Conservation (phyloP, 2,113 vertebrate species). For the Mesembrinibis cayennensis region DNA sequence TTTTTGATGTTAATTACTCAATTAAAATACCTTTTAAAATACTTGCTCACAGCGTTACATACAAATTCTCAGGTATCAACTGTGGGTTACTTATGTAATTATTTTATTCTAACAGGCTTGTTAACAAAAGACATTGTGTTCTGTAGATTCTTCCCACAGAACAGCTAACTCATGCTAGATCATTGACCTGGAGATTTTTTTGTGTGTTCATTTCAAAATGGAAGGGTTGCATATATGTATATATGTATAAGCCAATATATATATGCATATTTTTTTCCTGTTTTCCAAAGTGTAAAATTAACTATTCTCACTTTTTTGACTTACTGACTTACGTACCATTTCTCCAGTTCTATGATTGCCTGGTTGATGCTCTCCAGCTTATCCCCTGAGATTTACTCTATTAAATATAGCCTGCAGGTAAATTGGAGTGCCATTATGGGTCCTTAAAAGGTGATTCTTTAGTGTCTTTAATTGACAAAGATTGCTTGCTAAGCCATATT, state of each 20-base stretch:
- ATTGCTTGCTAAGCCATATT: background rate
- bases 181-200: background rate
- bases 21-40: background rate
- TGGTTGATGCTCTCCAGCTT: background rate
- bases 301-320: background rate
- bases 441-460: background rate
- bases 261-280: too few relatives aligned
- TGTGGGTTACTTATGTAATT: fast-evolving
- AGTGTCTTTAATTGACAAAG: background rate
- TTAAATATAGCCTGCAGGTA: background rate
- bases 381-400: background rate
- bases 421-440: background rate
- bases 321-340: background rate
- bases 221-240: background rate
- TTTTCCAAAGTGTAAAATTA: background rate
- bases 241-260: background rate
- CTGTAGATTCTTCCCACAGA: background rate
- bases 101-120: background rate
- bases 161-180: background rate
- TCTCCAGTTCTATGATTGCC: background rate
- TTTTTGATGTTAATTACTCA: background rate
- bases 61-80: background rate
- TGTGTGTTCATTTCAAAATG: background rate
- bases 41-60: background rate
- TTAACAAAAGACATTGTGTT: background rate